A percentile compares a stretch with the other conserved stretches of the same genome.
Evolutionary conservation across 2,113 vertebrate genomes (phyloP).

Genomic region (Pseudorectes ferrugineus): DNA sequence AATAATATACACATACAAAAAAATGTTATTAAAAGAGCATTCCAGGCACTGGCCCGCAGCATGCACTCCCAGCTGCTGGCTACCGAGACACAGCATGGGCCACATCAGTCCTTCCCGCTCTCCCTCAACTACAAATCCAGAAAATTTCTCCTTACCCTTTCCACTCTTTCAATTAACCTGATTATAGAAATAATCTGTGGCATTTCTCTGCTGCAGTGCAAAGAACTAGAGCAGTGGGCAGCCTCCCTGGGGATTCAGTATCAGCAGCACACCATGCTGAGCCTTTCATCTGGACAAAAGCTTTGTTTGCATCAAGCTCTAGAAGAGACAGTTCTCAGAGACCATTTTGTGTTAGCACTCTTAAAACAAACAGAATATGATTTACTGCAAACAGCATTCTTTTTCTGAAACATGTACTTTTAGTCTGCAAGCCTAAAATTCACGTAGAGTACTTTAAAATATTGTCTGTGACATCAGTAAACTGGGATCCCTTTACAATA

Average conservation of each 20-base stretch:
- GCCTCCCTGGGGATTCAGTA: background rate
- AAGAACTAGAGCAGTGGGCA: background rate
- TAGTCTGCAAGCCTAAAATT: background rate
- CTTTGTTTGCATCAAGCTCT: background rate
- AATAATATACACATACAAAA: accelerated
- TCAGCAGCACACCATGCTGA: background rate
- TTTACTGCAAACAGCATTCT: background rate
- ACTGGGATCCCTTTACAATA: background rate
- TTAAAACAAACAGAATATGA: background rate
- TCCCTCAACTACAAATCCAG: background rate
- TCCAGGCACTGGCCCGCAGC: background rate
- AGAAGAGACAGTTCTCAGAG: background rate
- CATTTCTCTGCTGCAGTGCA: background rate
- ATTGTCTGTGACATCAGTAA: background rate
- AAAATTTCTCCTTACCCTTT: background rate
- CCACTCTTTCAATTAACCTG: background rate
- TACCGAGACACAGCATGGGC: background rate
- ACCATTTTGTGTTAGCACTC: background rate
- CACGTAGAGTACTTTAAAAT: background rate
- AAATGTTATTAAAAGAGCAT: background rate
- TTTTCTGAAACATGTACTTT: background rate
- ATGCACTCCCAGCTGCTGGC: background rate
- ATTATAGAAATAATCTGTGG: background rate
- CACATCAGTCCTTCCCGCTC: background rate
- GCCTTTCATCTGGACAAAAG: background rate